These are phyloP conservation scores for Pseudobourletiella spinata DNA, from an alignment of 1,140 invertebrate species.

Conservation along the genomic window DNA sequence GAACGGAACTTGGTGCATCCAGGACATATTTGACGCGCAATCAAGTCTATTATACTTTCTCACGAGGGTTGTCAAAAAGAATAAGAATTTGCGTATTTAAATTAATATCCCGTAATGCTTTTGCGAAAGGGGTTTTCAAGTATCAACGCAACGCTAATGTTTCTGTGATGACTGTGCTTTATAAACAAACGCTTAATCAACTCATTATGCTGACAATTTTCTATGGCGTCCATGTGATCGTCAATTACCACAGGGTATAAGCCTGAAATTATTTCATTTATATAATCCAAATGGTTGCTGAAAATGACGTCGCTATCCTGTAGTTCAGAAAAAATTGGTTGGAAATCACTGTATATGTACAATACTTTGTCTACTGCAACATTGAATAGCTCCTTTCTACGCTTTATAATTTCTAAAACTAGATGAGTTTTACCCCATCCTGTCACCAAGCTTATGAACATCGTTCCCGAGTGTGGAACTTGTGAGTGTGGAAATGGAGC, in stretches of 20 bases:
- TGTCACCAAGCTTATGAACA: not conserved
- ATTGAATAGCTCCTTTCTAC: not conserved
- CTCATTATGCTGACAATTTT: not conserved
- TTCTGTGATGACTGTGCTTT: not conserved
- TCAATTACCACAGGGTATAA: not conserved
- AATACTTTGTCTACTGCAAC: not conserved
- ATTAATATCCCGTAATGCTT: not conserved
- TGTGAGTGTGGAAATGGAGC: too few species aligned
- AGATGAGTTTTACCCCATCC: not conserved
- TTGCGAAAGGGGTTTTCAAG: not conserved
- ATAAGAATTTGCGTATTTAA: not conserved
- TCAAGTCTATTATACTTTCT: not conserved
- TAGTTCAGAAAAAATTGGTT: not conserved
- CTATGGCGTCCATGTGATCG: not conserved
- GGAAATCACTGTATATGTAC: not conserved
- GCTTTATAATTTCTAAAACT: not conserved
- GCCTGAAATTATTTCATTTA: not conserved
- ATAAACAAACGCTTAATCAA: not conserved
- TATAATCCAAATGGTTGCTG: not conserved
- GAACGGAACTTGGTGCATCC: not conserved
- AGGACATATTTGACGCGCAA: not conserved
- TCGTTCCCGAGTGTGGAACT: not conserved
- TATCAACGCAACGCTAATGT: not conserved
- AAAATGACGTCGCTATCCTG: not conserved
- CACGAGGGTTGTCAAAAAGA: not conserved